These are phyloP conservation scores for Bergia sp. DNA, from an alignment of 92 coral and sea anemone species.

Conservation along the genomic window DNA sequence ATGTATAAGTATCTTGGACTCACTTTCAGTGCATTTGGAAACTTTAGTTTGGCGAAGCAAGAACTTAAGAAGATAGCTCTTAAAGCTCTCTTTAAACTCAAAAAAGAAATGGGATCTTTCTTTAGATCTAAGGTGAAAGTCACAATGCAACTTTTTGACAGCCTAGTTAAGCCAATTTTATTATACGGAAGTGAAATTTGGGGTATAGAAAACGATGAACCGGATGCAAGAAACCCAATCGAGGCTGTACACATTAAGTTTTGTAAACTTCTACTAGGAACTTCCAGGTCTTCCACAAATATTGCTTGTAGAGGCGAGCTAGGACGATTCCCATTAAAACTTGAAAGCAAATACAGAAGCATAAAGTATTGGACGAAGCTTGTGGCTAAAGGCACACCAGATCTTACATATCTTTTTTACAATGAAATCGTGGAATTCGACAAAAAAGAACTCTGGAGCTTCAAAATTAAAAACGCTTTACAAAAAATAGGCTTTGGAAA, in stretches of 20 bases:
- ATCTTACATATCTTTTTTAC: constrained; percentile 36
- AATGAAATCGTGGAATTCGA: constrained; percentile 20
- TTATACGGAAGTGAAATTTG: constrained; percentile 60
- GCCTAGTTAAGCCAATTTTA: constrained; percentile 52
- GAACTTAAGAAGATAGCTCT: constrained; percentile 17
- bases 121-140: constrained; percentile 29
- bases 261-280: constrained; percentile 43
- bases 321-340: constrained; percentile 27
- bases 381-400: constrained; percentile 33
- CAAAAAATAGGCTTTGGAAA: constrained; percentile 40
- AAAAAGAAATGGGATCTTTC: constrained; percentile 42
- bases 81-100: constrained; percentile 41
- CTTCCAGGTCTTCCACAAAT: constrained; percentile 22
- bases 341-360: constrained; percentile 27
- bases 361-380: constrained; percentile 42
- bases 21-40: constrained; percentile 21
- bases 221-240: constrained; percentile 40
- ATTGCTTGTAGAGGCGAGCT: constrained; percentile 32
- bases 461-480: constrained; percentile 24
- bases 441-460: constrained; percentile 33
- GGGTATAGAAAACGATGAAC: constrained; percentile 46
- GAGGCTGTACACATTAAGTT: constrained; percentile 51
- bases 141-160: constrained; percentile 41
- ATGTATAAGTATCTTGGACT: constrained; percentile 25
- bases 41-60: constrained; percentile 15